Conservation (phyloP, 2,888 invertebrate species). For the Fabriciana adippe region DNA sequence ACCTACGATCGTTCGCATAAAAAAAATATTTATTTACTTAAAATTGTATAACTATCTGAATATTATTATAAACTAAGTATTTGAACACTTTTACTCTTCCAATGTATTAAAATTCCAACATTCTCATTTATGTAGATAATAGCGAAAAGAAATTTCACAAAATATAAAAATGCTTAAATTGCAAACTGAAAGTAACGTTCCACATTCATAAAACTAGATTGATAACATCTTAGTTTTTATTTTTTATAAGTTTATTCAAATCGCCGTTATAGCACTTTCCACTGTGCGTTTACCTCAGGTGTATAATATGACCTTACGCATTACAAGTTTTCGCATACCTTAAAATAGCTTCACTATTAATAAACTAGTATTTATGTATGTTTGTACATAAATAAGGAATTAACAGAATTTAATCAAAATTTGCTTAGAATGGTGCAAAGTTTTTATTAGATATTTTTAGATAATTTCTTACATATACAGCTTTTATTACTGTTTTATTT, state of each 20-base stretch:
- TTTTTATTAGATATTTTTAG: too few relatives aligned
- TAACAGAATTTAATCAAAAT: too few relatives aligned
- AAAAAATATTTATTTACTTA: too few relatives aligned
- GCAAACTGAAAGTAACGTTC: constrained; percentile 40
- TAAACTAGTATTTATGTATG: not conserved
- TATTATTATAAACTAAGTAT: too few relatives aligned
- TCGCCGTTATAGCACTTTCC: constrained; percentile 47
- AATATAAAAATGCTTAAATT: constrained; percentile 32
- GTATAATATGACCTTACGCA: constrained; percentile 22
- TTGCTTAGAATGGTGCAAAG: too few relatives aligned
- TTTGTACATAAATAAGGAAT: too few relatives aligned
- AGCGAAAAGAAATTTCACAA: constrained; percentile 37
- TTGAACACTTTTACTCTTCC: too few relatives aligned
- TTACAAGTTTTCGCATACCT: not conserved
- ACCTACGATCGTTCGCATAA: too few relatives aligned
- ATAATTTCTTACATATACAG: too few relatives aligned
- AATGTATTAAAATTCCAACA: constrained; percentile 1
- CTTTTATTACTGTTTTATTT: too few relatives aligned
- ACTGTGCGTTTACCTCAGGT: constrained; percentile 18
- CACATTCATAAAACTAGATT: constrained; percentile 41
- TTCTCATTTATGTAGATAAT: not conserved
- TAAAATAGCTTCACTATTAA: not conserved
- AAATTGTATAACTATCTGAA: too few relatives aligned
- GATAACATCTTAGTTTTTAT: constrained; percentile 38
- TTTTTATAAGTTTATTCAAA: constrained; percentile 48